Base-by-base conservation (phyloP, 2,888 invertebrate genomes). In the Cephus spinipes region DNA sequence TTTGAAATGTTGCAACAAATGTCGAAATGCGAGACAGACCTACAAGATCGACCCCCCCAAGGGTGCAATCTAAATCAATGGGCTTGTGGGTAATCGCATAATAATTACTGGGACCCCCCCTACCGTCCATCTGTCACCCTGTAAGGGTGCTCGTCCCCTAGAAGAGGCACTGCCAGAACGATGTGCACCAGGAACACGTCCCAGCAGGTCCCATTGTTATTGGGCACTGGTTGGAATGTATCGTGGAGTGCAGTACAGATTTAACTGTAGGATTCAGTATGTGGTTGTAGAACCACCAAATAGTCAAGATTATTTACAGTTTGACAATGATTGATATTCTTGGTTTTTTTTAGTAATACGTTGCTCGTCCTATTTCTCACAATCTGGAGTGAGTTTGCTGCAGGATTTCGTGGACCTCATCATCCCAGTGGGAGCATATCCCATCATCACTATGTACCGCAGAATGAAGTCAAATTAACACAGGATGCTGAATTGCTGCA, bases 401-500 rank as follows among this genome's bases (percentile, higher is more conserved):
- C 81, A 55, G 88, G 89, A 76, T 88, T 93, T 83, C 91, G 95
- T 80, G 95, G 95, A 23, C 95, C 95, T 1, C 94, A 94, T 89
- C 95, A 95, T 91, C 95, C 95, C 0, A 82, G 93, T 93, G 84
- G 94, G 88, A 81, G 87, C 85, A 82, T 89, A 89, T 92, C 91
- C 0, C 92, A 92, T 83, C 93, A 93, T 83, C 92, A 96, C 89
- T 94, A 95, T 89, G 92, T 93, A 83, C 95, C 95, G 0, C 88
- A 89, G 35, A 87, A 87, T n/a, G 88, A 92, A 31, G 92, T 94
- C 11, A 94, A 95, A 80, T 91, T 96, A 73, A 96, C 95, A 0
- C 94, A 94, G 76, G 96, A 97, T 87, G 92, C 93, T 12, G 93
- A 96, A 85, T 92, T 97, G 32, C 92, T 97, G 77, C 96, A 96